These are phyloP conservation scores for Acanthurus tractus DNA, from an alignment of 2,797 vertebrate genomes.

Conservation along the genomic window DNA sequence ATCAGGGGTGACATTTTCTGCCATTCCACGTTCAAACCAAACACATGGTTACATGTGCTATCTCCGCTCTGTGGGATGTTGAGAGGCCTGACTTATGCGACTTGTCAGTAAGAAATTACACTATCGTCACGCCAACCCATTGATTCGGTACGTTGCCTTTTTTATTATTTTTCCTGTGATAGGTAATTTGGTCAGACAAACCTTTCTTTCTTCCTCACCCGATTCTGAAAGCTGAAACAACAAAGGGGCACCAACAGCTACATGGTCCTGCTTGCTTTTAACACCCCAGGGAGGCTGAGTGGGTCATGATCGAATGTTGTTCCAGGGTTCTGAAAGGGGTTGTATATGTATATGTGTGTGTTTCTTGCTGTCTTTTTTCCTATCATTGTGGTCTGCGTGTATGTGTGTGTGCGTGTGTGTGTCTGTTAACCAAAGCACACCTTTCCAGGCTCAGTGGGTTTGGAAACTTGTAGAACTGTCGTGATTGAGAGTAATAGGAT, in stretches of 20 bases:
- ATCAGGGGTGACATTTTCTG: constrained; percentile 76
- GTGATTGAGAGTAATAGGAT: constrained; percentile 63
- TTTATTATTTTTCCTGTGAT: constrained; percentile 75
- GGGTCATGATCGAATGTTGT: constrained; percentile 74
- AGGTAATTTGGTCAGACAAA: constrained; percentile 74
- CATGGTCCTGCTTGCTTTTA: constrained; percentile 70
- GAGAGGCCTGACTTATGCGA: constrained; percentile 73
- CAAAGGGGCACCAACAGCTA: constrained; percentile 72
- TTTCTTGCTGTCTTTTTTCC: constrained; percentile 35
- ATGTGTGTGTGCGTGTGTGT: constrained; percentile 35
- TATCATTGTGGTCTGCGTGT: constrained; percentile 20
- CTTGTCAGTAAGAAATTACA: constrained; percentile 75
- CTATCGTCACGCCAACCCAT: constrained; percentile 68
- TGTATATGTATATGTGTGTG: constrained; percentile 21
- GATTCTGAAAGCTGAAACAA: constrained; percentile 82
- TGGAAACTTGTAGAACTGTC: constrained; percentile 38
- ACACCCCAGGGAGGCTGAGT: constrained; percentile 72
- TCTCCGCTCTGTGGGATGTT: constrained; percentile 60
- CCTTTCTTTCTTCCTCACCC: constrained; percentile 74
- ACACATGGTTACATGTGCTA: constrained; percentile 66
- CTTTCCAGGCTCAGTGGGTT: constrained; percentile 36
- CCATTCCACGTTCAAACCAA: constrained; percentile 74
- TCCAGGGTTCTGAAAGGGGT: constrained; percentile 57
- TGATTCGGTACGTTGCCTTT: constrained; percentile 73
- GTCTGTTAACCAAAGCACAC: constrained; percentile 51